Percentiles rank a stretch among this genome's conserved stretches.
phyloP scores from a whole-genome alignment of 2,888 invertebrate species.

The Dioctria rufipes region DNA sequence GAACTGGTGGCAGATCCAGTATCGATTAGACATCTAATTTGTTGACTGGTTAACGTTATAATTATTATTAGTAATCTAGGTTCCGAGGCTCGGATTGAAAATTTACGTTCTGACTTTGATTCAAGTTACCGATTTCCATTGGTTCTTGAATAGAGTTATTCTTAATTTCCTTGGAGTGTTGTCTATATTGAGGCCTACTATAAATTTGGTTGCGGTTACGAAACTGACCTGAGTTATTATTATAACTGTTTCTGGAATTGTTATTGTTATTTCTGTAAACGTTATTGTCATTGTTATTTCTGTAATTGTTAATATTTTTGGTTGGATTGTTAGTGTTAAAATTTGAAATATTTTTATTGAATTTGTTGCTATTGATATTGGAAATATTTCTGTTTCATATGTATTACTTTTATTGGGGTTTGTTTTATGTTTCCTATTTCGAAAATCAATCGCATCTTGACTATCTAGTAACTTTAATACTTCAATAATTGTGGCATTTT shows the following conservation, averaged over 20 bases:
- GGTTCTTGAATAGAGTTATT: constrained; percentile 7
- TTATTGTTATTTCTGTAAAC: constrained; percentile 1
- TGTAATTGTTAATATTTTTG: neutral
- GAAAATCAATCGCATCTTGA: no score
- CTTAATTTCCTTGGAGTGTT: constrained; percentile 27
- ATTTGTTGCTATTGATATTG: neutral
- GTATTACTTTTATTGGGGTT: neutral
- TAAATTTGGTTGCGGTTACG: constrained; percentile 13
- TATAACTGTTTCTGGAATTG: constrained; percentile 4
- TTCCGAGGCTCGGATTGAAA: constrained; percentile 51
- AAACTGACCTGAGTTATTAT: constrained; percentile 15
- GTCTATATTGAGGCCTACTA: neutral
- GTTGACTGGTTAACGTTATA: constrained; percentile 4
- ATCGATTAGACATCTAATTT: constrained; percentile 31
- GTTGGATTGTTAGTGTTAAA: neutral
- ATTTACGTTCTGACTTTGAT: constrained; percentile 35
- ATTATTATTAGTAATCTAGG: constrained; percentile 29
- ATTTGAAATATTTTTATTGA: neutral
- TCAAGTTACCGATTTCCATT: constrained; percentile 40
- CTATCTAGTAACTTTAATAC: constrained; percentile 9
- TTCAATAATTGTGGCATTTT: constrained; percentile 34
- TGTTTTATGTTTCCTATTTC: no score
- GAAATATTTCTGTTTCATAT: neutral
- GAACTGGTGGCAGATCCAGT: no score
- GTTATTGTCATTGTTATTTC: constrained; percentile 11